phyloP scores from a whole-genome alignment of 2,113 vertebrate genomes.

The Neolamprologus brichardi region DNA sequence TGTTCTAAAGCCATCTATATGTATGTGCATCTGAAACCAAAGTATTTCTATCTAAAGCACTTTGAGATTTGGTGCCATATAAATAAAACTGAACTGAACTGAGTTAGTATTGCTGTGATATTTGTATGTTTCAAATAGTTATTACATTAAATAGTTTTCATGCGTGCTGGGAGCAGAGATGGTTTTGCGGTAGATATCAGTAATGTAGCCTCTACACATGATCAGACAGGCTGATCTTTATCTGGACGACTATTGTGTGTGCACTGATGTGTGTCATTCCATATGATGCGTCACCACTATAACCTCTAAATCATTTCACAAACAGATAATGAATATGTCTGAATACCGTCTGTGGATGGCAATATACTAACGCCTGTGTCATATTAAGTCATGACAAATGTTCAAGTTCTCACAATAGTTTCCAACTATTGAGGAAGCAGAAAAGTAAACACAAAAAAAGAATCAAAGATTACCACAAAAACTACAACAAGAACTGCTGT shows the following conservation, averaged over 20 bases:
- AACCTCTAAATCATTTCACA: background rate
- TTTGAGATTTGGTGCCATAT: accelerated
- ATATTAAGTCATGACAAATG: background rate
- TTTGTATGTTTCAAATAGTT: background rate
- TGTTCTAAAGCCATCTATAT: background rate
- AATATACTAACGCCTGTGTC: background rate
- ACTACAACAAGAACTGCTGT: background rate
- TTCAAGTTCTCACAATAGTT: background rate
- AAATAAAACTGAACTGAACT: background rate
- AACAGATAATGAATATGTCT: background rate
- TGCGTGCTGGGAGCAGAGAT: background rate
- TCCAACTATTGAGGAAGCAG: background rate
- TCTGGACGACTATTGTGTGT: background rate
- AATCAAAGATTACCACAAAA: background rate
- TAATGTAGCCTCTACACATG: background rate
- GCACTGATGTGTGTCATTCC: background rate
- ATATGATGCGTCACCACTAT: background rate
- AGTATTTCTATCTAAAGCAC: background rate
- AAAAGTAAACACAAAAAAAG: background rate
- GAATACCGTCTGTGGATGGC: background rate
- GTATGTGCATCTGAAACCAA: background rate
- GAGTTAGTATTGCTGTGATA: background rate
- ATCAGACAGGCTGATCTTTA: background rate
- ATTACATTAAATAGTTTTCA: background rate
- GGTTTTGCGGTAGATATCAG: background rate